Evolutionary conservation across 2,797 vertebrate species (phyloP), one percentile per base, ranked within the genome.

Genomic region (Discoglossus pictus): DNA sequence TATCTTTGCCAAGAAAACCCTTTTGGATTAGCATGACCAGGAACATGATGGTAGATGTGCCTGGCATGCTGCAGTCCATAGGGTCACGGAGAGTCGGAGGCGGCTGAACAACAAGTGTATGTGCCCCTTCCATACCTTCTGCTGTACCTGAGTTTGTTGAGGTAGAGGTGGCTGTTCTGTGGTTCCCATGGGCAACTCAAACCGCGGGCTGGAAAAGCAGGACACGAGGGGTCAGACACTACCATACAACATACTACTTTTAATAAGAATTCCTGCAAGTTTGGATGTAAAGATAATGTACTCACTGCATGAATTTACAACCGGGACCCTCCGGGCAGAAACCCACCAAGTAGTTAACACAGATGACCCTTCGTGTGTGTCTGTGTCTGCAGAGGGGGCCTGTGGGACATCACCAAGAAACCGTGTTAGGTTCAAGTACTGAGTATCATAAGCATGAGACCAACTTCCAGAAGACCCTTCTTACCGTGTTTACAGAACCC

Each of bases 271-370:
- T 31, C 27, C 27, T 31, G 27, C 27, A 4, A 8, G 27, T 31
- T n/a, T n/a, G n/a, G n/a, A n/a, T n/a, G n/a, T n/a, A n/a, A n/a
- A n/a, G n/a, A n/a, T n/a, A 18, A 31, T 21, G 48, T 78, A 94
- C 97, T 88, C 88, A 99, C 97, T 99, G 97, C 96, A 99, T 98
- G 79, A 99, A 99, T 95, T 99, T 99, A 89, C 97, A 99, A 2
- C 91, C 89, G 46, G 94, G 95, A 1, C 97, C 97, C 56, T 99
- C 95, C 0, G 93, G 93, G 89, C 97, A 99, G 84, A 99, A 99
- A 77, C 97, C 97, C 20, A 99, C 93, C 40, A 99, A 85, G 77
- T 98, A 99, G 82, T 99, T 99, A 63, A 98, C 90, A 85, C 97
- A 99, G 79, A 99, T 98, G 73, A 99, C 97, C 73, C 97, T 91